These are phyloP conservation scores for Gavialis gangeticus DNA, from an alignment of 2,113 vertebrate genomes.

Conservation along the genomic window DNA sequence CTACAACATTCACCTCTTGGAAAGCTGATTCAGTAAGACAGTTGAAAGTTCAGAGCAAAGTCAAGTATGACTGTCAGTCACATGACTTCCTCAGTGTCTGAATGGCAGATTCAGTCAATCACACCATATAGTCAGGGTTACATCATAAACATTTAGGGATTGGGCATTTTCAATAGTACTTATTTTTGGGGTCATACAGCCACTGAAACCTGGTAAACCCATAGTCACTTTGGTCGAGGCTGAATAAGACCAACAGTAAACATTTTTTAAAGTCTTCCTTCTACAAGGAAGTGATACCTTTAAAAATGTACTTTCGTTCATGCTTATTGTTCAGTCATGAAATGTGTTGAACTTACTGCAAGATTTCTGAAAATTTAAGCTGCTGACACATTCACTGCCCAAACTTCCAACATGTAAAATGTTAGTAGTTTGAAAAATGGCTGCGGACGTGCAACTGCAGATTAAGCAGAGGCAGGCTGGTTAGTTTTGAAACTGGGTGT, in stretches of 20 bases:
- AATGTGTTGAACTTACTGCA: neutral
- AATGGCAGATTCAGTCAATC: neutral
- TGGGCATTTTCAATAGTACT: too few species aligned
- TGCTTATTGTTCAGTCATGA: neutral
- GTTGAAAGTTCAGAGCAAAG: neutral
- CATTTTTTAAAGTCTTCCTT: too few species aligned
- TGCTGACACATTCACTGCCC: neutral
- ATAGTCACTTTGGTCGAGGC: too few species aligned
- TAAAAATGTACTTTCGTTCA: neutral
- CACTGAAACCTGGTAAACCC: too few species aligned
- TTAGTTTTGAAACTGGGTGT: too few species aligned
- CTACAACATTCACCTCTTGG: neutral
- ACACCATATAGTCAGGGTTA: neutral
- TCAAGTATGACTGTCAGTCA: neutral
- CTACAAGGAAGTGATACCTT: too few species aligned
- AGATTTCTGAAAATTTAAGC: neutral
- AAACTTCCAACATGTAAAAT: neutral
- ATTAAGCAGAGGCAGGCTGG: too few species aligned
- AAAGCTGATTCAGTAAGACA: neutral
- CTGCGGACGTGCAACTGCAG: neutral
- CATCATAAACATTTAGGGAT: too few species aligned
- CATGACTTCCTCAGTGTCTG: neutral
- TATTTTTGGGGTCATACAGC: too few species aligned
- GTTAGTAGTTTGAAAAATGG: neutral
- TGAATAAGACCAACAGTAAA: too few species aligned